phyloP scores from a whole-genome alignment of 2,888 invertebrate species.

The Salpingus planirostris region DNA sequence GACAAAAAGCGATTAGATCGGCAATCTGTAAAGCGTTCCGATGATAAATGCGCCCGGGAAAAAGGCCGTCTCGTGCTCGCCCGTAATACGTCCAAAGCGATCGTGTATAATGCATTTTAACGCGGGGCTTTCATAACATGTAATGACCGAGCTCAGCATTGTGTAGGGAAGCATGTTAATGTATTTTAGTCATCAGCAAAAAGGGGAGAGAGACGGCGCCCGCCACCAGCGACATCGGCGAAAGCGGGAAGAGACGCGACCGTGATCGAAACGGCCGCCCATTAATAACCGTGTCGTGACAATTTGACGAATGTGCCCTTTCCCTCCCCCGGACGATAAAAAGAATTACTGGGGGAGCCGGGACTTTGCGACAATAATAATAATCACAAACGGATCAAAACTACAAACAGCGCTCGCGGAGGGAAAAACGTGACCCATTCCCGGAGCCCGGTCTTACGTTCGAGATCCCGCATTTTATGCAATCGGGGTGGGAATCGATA shows the following conservation, averaged over 20 bases:
- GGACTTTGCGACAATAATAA: too few relatives aligned
- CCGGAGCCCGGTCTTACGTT: too few relatives aligned
- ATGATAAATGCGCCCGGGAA: constrained; percentile 31
- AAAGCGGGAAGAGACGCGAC: constrained; percentile 24
- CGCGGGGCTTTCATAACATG: constrained; percentile 37
- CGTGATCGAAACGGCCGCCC: constrained; percentile 32
- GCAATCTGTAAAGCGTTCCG: constrained; percentile 23
- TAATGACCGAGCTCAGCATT: constrained; percentile 38
- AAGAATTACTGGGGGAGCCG: too few relatives aligned
- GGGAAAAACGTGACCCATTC: too few relatives aligned
- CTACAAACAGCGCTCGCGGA: too few relatives aligned
- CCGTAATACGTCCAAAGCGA: too few relatives aligned
- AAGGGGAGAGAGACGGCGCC: constrained; percentile 20
- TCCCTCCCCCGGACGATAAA: constrained; percentile 57
- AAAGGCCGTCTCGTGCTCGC: too few relatives aligned
- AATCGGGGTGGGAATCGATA: too few relatives aligned
- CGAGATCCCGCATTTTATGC: too few relatives aligned
- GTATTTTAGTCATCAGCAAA: constrained; percentile 37
- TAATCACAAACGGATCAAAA: constrained; percentile 8
- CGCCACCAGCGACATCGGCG: constrained; percentile 1
- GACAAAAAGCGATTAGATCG: constrained; percentile 16
- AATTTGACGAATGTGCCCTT: constrained; percentile 40
- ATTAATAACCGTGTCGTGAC: constrained; percentile 40
- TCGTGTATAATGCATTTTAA: constrained; percentile 36
- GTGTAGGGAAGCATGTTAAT: constrained; percentile 38